phyloP scores from a whole-genome alignment of 2,113 vertebrate species.

The Centropus bengalensis region DNA sequence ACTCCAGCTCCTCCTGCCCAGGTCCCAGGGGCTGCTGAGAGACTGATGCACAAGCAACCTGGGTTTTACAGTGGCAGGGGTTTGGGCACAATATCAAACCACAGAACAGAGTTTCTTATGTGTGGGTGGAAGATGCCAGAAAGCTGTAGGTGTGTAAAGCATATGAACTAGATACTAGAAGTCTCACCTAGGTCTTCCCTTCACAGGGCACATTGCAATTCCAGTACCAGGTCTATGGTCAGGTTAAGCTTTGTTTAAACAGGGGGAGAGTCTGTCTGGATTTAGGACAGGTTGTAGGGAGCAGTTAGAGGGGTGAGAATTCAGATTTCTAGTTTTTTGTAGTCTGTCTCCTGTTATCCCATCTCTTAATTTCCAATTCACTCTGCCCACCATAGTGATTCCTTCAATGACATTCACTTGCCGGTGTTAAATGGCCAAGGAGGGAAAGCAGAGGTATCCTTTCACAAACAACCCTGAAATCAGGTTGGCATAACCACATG shows the following conservation, averaged over 20 bases:
- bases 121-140: background rate
- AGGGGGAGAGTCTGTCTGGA: background rate
- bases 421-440: background rate
- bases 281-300: background rate
- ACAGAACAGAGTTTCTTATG: background rate
- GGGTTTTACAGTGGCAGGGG: background rate
- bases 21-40: background rate
- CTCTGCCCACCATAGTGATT: background rate
- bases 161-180: background rate
- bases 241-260: background rate
- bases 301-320: background rate
- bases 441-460: background rate
- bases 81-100: background rate
- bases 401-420: background rate
- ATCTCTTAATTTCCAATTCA: background rate
- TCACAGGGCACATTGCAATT: accelerated
- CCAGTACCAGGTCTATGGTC: background rate
- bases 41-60: background rate
- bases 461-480: background rate
- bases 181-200: background rate
- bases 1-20: background rate
- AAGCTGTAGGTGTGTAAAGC: background rate
- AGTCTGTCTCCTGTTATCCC: background rate
- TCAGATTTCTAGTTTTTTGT: background rate
- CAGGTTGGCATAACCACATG: background rate